phyloP scores from a whole-genome alignment of 2,113 vertebrate genomes.

The Platycercus adscitus region DNA sequence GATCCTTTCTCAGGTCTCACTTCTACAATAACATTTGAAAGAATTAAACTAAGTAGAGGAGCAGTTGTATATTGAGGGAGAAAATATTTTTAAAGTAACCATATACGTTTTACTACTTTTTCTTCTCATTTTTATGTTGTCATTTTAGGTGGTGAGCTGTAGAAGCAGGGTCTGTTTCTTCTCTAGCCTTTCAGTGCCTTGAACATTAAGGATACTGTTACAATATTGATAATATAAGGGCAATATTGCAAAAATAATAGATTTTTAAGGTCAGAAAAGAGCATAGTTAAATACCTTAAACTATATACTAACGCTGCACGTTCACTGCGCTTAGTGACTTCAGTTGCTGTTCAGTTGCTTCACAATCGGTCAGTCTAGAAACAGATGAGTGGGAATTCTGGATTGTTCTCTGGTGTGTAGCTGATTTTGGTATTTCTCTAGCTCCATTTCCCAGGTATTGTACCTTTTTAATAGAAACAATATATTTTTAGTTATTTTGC shows the following conservation, averaged over 20 bases:
- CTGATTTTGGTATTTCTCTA: background rate
- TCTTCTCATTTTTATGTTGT: conserved; percentile 56
- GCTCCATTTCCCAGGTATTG: background rate
- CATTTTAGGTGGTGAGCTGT: conserved; percentile 61
- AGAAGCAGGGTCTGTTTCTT: conserved; percentile 51
- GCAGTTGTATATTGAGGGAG: conserved; percentile 54
- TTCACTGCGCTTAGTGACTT: background rate
- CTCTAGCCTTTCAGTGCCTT: conserved; percentile 45
- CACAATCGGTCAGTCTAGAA: background rate
- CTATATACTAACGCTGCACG: background rate
- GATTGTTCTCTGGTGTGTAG: background rate
- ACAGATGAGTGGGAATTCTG: background rate
- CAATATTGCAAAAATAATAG: background rate
- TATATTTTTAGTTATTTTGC: background rate
- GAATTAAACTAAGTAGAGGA: conserved; percentile 49
- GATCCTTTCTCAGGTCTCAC: conserved; percentile 26
- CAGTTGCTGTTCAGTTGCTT: background rate
- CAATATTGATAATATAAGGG: conserved; percentile 14
- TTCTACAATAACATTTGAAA: conserved; percentile 46
- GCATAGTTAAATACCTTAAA: background rate
- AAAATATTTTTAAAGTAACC: conserved; percentile 65
- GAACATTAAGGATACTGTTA: conserved; percentile 37
- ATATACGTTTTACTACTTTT: conserved; percentile 61
- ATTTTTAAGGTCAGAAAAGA: conserved; percentile 9
- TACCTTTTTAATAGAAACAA: background rate